These are phyloP conservation scores for Apamea monoglypha DNA, from an alignment of 2,888 invertebrate species.

Conservation along the genomic window DNA sequence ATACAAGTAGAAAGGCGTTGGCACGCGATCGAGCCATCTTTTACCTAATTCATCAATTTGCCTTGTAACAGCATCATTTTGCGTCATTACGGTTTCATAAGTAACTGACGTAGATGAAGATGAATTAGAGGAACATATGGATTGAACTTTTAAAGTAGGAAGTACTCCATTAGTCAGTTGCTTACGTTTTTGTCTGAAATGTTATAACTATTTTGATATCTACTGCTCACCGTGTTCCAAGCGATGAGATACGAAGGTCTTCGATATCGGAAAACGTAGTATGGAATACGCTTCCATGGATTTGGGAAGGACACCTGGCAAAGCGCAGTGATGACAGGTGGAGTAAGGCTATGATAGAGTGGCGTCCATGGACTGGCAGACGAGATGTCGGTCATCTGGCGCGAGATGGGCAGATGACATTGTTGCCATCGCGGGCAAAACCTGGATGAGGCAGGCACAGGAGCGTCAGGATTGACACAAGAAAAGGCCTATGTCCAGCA, in stretches of 20 bases:
- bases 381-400: too few relatives aligned
- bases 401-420: background rate
- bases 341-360: background rate
- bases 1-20: constrained; percentile 69
- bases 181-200: constrained; percentile 4
- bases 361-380: too few relatives aligned
- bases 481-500: background rate
- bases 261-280: background rate
- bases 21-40: constrained; percentile 72
- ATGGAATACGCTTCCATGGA: background rate
- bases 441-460: background rate
- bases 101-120: constrained; percentile 48
- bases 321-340: background rate
- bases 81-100: constrained; percentile 45
- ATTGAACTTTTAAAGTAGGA: constrained; percentile 48
- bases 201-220: background rate
- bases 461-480: background rate
- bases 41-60: constrained; percentile 61
- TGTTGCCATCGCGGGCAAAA: too few relatives aligned
- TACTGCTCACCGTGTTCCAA: background rate
- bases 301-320: background rate
- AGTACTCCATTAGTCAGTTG: constrained; percentile 1
- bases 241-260: background rate
- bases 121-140: constrained; percentile 49
- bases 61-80: constrained; percentile 56